A percentile compares a stretch with the other conserved stretches of the same genome.
Conservation (phyloP, 2,797 vertebrate genomes). For the Sebastes melanostomus region DNA sequence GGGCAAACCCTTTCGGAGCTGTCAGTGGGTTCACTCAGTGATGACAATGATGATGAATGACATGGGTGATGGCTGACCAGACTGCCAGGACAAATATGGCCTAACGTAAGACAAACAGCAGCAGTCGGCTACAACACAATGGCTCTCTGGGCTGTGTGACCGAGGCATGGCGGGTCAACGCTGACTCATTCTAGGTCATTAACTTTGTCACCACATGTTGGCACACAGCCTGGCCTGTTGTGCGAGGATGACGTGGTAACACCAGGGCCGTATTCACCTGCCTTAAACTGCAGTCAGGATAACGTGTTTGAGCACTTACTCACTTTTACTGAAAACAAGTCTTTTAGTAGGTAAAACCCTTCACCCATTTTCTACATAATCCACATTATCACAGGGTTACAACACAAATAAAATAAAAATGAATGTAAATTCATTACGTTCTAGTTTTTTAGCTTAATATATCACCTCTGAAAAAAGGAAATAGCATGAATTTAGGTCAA, state of each 20-base stretch:
- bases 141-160: not conserved
- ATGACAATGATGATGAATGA: conserved; percentile 60
- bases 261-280: not conserved
- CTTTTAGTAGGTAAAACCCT: not conserved
- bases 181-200: conserved; percentile 11
- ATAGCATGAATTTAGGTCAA: no score
- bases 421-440: no score
- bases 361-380: not conserved
- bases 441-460: no score
- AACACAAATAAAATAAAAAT: no score
- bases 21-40: conserved; percentile 34
- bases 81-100: conserved; percentile 42
- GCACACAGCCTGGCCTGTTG: not conserved
- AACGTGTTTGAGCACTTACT: not conserved
- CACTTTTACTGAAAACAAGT: not conserved
- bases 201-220: conserved; percentile 1
- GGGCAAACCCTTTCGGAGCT: conserved; percentile 40
- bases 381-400: not conserved
- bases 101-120: conserved; percentile 15
- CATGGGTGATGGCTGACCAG: conserved; percentile 18
- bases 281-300: not conserved
- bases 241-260: not conserved
- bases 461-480: no score
- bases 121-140: not conserved
- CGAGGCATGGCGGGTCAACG: conserved; percentile 5